Conservation (phyloP, 2,888 invertebrate genomes). For the Chloroclystis v-ata region DNA sequence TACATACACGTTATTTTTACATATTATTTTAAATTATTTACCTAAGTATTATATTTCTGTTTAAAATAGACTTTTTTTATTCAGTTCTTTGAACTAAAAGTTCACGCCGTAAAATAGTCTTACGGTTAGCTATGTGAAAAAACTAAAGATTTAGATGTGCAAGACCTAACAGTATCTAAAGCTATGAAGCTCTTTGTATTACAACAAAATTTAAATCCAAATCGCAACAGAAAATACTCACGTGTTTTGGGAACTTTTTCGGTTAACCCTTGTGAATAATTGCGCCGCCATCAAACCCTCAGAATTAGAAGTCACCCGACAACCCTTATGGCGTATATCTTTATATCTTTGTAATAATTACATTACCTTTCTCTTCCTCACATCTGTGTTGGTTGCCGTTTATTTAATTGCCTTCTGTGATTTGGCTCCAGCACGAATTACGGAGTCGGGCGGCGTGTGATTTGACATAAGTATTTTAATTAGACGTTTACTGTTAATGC, state of each 20-base stretch:
- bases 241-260: conserved; percentile 7
- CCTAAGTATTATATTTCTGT: no score
- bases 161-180: no score
- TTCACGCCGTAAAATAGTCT: no score
- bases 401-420: conserved; percentile 60
- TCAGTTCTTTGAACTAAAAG: no score
- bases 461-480: neutral
- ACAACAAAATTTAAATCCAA: no score
- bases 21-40: no score
- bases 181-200: no score
- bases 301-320: conserved; percentile 7
- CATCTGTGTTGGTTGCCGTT: conserved; percentile 70
- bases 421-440: conserved; percentile 16
- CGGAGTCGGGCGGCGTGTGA: conserved; percentile 7
- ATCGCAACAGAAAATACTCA: neutral
- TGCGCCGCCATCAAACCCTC: conserved; percentile 9
- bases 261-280: conserved; percentile 26
- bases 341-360: conserved; percentile 63
- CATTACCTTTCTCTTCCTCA: conserved; percentile 63
- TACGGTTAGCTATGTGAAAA: no score
- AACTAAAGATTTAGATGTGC: no score
- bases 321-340: conserved; percentile 51
- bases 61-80: no score
- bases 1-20: no score
- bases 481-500: no score